phyloP scores from a whole-genome alignment of 2,113 vertebrate species.

The Semicossyphus pulcher region DNA sequence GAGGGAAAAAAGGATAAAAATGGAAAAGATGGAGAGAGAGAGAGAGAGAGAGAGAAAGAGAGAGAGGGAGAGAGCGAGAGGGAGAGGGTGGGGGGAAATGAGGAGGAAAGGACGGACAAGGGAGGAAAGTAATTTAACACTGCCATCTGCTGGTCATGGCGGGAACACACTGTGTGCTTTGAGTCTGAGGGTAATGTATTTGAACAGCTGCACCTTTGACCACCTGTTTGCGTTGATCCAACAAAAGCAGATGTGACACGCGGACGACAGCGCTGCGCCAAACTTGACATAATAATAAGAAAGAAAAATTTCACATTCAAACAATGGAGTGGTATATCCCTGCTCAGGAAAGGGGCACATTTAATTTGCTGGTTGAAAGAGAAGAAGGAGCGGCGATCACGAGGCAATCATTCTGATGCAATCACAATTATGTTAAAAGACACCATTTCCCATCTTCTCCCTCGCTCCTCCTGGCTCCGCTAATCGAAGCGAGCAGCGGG shows the following conservation, averaged over 20 bases:
- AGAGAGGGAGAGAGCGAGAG: constrained; percentile 7
- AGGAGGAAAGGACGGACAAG: constrained; percentile 2
- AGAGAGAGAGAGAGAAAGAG: constrained; percentile 30
- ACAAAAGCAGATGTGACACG: constrained; percentile 63
- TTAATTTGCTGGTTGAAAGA: constrained; percentile 56
- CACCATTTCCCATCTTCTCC: constrained; percentile 31
- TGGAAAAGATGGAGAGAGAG: constrained; percentile 67
- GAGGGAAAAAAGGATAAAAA: constrained; percentile 77
- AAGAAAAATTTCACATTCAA: constrained; percentile 26
- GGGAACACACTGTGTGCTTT: constrained; percentile 6
- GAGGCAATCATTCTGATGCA: constrained; percentile 62
- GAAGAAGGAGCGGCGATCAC: constrained; percentile 41
- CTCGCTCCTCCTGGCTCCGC: constrained; percentile 29
- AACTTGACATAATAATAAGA: constrained; percentile 54
- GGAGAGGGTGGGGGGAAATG: constrained; percentile 48
- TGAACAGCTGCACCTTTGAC: constrained; percentile 57
- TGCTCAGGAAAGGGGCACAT: constrained; percentile 41
- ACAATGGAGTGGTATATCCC: constrained; percentile 14
- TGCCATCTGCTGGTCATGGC: constrained; percentile 70
- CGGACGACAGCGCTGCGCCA: constrained; percentile 38
- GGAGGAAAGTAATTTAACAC: constrained; percentile 63
- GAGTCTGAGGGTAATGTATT: constrained; percentile 39
- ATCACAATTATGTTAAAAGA: constrained; percentile 69
- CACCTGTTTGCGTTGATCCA: constrained; percentile 58
- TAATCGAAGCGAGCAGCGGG: constrained; percentile 47